Base-by-base conservation (phyloP, 2,888 invertebrate species). In the Ophion costatus region DNA sequence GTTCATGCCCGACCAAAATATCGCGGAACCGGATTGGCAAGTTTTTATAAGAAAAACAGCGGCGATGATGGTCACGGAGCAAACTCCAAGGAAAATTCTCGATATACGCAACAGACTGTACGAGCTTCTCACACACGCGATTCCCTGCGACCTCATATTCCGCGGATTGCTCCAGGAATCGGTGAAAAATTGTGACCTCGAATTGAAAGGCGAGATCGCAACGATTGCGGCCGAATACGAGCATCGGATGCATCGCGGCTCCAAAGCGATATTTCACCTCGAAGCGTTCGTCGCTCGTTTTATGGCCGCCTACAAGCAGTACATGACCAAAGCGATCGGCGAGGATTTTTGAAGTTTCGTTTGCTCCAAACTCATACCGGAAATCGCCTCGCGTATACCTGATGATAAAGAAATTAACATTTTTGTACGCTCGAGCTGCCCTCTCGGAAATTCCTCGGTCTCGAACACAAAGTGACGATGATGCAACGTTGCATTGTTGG, bases 271-370 rank as follows among this genome's bases (percentile, higher is more conserved):
- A 90, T 99, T 98, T 91, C 99, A 99, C 93, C 95, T 99, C 76
- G 99, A 99, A 94, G 99, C 99, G 2, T 99, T 99, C 95, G 97
- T 99, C 70, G 98, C 98, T 0, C 97, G 97, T 90, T 99, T 99
- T 93, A 99, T 99, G 99, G 96, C 97, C 56, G 96, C 98, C 88
- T 99, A 98, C 93, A 98, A 98, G 91, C 96, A 97, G 90, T 98
- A 97, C 93, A 95, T 98, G 93, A 97, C 97, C 92, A 96, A 96
- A 90, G 95, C 95, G 29, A 92, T 96, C 88, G 95, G 95, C 78
- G 96, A 94, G 71, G 95, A 75, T 57, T 82, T 73, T 69, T 74
- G 42, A 59, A 42, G 14, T 3, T 33, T 76, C 29, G 24, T 29
- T 63, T 64, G 22, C 51, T 75, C 51, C n/a, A 29, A 51, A 33